Base-by-base conservation (phyloP, 2,888 invertebrate genomes). In the Asteroscopus sphinx region DNA sequence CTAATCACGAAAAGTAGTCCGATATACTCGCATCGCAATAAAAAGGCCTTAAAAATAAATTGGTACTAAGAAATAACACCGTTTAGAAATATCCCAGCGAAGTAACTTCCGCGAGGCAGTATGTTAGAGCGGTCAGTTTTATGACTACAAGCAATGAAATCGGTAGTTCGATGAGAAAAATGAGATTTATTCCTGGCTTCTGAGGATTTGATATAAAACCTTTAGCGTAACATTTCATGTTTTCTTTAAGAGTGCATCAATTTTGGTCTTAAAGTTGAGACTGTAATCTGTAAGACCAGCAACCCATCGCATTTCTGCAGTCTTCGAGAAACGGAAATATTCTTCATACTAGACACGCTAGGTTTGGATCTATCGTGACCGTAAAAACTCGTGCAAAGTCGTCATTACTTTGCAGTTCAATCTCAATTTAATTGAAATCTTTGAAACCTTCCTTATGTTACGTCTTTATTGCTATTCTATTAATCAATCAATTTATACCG, bases 31-130 rank as follows among this genome's bases (percentile, higher is more conserved):
- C 9, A 42, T 45, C 25, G 57, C 47, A 46, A 58, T 74, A 68
- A 65, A 71, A 58, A 33, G 17, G 37, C 41, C 36, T 54, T 63
- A 49, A 69, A 69, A 64, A 49, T 45, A 58, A 64, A 53, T 65
- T 41, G 48, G 3, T 57, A 55, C 42, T 44, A 40, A 44, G 40
- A 41, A 39, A 67, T 53, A 42, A 55, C 11, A 64, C 15, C 47
- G 46, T 55, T 53, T 45, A 54, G 36, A 60, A 61, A 52, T 55
- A 60, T 46, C 37, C 47, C 42, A 33, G 32, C 45, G 25, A 47
- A 37, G 32, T 13, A 46, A 49, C 53, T 66, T 68, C 53, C 36
- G 47, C 25, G 9, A 33, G 41, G 35, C 45, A 42, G 32, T 33
- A 45, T 63, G 55, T 32, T 33, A 48, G 55, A 42, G 26, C 28